phyloP scores from a whole-genome alignment of 2,113 vertebrate genomes.

The Calyptomena viridis region DNA sequence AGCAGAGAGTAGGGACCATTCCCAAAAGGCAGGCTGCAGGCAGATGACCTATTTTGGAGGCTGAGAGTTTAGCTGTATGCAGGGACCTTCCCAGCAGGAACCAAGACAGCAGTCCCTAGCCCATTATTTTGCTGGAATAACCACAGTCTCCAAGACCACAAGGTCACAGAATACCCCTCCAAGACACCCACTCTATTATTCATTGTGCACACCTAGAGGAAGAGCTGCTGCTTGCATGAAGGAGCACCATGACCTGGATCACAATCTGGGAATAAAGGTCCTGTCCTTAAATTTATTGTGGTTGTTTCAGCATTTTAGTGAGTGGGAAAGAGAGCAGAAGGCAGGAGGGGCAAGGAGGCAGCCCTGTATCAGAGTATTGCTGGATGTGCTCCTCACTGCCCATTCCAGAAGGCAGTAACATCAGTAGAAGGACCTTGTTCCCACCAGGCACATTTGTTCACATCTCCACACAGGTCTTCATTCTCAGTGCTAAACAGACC shows the following conservation, averaged over 20 bases:
- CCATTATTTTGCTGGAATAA: background rate
- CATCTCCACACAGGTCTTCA: background rate
- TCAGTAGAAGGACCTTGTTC: rapidly evolving
- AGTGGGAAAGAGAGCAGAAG: background rate
- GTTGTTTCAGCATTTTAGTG: background rate
- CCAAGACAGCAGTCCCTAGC: background rate
- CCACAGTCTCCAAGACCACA: background rate
- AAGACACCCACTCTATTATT: background rate
- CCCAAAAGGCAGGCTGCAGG: background rate
- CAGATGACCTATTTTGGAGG: background rate
- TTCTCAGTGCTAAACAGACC: background rate
- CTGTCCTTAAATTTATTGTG: background rate
- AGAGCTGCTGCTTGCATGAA: background rate
- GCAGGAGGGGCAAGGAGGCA: background rate
- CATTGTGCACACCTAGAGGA: background rate
- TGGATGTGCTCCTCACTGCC: background rate
- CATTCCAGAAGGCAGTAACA: background rate
- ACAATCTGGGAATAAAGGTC: background rate
- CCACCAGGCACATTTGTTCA: background rate
- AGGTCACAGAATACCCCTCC: background rate
- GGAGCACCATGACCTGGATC: background rate
- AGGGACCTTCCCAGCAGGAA: background rate
- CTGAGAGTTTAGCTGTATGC: background rate
- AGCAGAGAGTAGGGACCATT: background rate
- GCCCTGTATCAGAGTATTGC: background rate